phyloP scores from a whole-genome alignment of 2,113 vertebrate genomes.

The Desmodus rotundus region DNA sequence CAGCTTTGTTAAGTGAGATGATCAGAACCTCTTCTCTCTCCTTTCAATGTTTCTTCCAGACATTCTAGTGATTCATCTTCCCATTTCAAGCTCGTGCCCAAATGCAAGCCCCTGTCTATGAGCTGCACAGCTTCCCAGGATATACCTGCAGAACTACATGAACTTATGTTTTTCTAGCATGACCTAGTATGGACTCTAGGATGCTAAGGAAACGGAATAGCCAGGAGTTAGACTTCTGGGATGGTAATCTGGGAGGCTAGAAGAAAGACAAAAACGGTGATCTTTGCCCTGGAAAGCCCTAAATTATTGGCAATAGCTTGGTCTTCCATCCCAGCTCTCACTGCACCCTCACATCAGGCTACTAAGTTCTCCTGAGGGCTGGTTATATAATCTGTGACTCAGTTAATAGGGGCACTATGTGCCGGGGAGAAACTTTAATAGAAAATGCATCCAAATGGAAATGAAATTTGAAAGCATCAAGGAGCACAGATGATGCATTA shows the following conservation, averaged over 20 bases:
- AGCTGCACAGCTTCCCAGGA: not conserved
- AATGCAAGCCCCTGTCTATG: not conserved
- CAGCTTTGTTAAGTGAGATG: not conserved
- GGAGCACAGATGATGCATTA: conserved; percentile 16
- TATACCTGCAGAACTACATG: not conserved
- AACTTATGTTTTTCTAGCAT: not conserved
- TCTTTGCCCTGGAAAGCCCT: not conserved
- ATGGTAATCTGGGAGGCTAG: not conserved
- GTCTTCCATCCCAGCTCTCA: not conserved
- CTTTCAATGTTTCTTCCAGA: not conserved
- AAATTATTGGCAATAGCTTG: not conserved
- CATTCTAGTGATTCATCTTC: not conserved
- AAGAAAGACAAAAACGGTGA: not conserved
- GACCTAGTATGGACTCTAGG: not conserved
- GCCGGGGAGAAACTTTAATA: conserved; percentile 25
- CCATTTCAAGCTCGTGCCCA: not conserved
- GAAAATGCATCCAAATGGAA: conserved; percentile 62
- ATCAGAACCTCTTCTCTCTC: not conserved
- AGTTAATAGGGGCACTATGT: not conserved
- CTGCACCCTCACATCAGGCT: not conserved
- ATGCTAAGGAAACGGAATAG: not conserved
- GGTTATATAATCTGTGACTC: not conserved
- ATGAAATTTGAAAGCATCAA: conserved; percentile 54
- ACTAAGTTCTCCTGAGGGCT: not conserved
- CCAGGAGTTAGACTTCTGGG: not conserved